Conservation (phyloP, 2,113 vertebrate genomes). For the Falco punctatus region DNA sequence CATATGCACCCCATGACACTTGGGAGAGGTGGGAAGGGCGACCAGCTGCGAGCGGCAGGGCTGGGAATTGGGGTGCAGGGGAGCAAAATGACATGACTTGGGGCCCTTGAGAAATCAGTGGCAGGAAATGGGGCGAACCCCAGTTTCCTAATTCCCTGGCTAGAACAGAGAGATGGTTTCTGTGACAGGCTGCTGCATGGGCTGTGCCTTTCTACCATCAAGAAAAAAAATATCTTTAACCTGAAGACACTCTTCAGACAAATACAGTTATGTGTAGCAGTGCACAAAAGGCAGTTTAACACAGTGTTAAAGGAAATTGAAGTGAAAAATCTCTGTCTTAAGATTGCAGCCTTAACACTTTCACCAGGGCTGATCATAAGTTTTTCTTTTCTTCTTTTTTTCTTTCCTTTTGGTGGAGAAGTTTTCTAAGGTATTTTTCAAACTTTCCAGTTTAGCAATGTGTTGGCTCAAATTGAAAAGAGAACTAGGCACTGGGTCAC, state of each 20-base stretch:
- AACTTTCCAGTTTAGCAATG: constrained; percentile 83
- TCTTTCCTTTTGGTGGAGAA: constrained; percentile 77
- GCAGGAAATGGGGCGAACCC: background rate
- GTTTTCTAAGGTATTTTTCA: constrained; percentile 81
- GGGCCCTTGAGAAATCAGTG: background rate
- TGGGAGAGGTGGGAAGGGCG: background rate
- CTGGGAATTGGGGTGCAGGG: accelerated
- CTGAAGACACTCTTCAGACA: background rate
- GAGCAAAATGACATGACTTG: accelerated
- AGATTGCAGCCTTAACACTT: constrained; percentile 61
- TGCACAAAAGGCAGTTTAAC: background rate
- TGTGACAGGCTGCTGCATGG: background rate
- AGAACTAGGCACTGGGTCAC: constrained; percentile 83
- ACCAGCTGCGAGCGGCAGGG: accelerated
- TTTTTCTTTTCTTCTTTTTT: constrained; percentile 55
- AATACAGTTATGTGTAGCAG: background rate
- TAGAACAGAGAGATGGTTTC: background rate
- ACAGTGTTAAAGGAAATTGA: constrained; percentile 25
- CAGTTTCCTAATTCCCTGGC: accelerated
- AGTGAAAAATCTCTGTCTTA: constrained; percentile 47
- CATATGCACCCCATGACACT: background rate
- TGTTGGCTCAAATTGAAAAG: constrained; percentile 83
- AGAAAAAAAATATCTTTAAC: background rate
- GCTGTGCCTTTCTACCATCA: background rate
- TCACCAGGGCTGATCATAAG: constrained; percentile 70